Base-by-base conservation (phyloP, 1,140 invertebrate genomes). In the Drosophila santomea region DNA sequence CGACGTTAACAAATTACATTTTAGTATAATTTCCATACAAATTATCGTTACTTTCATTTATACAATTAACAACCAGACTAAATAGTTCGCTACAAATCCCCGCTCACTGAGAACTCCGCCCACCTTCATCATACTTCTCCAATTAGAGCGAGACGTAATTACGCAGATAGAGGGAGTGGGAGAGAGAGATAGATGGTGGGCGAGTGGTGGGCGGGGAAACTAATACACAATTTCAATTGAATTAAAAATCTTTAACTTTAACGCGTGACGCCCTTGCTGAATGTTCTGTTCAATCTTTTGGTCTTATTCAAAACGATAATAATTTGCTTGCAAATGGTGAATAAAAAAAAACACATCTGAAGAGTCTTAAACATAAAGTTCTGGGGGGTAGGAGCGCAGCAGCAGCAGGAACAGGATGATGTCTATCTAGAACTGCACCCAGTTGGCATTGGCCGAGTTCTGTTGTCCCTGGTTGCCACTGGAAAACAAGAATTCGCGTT, bases 371-470 rank as follows among this genome's bases (percentile, higher is more conserved):
- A 52, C 28, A 52, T 66, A 68, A 52, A 44, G 32, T 54, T 45
- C 25, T 32, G 48, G 64, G 64, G 60, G 39, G n/a, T 38, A 41
- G 36, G 45, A 43, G 36, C 61, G 64, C 64, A 67, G 45, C 64
- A 67, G 67, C 67, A 71, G 68, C 44, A 71, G 64, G 51, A 64
- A 63, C 52, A 51, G 51, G 32, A 75, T 23, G 38, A 50, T 85
- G 36, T 54, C 47, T 72, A 59, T 64, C 94, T 95, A 96, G 93
- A 96, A 96, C 90, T 96, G 95, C 67, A 96, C 95, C 95, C 95
- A 96, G 91, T 95, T 95, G 39, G 94, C 93, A 90, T 95, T 95
- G 62, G 93, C 92, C 35, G 94, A 91, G 44, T 93, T 90, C 83
- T 94, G 92, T 89, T 93, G 91, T 72, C 93, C 86, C 78, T 91